Evolutionary conservation across 2,888 invertebrate species (phyloP), one percentile per base, ranked within the genome.

Genomic region (Idaea aversata): DNA sequence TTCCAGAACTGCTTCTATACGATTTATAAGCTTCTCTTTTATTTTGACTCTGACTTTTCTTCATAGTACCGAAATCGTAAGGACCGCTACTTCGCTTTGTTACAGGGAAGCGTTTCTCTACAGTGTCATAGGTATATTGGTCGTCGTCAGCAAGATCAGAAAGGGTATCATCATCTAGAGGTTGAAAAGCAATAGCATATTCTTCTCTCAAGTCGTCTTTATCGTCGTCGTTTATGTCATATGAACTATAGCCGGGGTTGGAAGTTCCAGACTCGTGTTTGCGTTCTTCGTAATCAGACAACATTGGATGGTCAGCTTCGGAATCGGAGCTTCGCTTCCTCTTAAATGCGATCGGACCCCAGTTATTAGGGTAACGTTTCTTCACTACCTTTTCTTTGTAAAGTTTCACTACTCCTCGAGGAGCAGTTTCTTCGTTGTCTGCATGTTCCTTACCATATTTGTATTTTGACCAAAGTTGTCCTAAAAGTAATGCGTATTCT

Each of bases 51-150:
- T 79, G 77, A 3, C 75, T 80, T 76, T 88, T 92, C 71, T 86
- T 87, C 71, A 82, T 88, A 38, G 75, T 74, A 61, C 80, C 84
- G 35, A 82, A 78, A 64, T 79, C 83, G 68, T 76, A 88, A 15
- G 81, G 86, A 15, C 88, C 91, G 70, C 94, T 94, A 63, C 95
- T 95, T 2, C 96, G 92, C 81, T 96, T 96, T 4, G 94, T 87
- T 0, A 96, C 95, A 0, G 95, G 95, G 77, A 95, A 96, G 4
- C 95, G 93, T 85, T 95, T 96, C 73, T 91, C 91, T 16, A 88
- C 80, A 7, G 81, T 76, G 63, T 90, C 91, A 66, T 90, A 93
- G 1, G 87, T 75, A 71, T 88, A 91, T 69, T 88, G 89, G 68
- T 91, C 90, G 63, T 91, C 89, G 72, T 91, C 90, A 13, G 84